Conservation (phyloP, 2,888 invertebrate species). For the Synanthedon myopaeformis region DNA sequence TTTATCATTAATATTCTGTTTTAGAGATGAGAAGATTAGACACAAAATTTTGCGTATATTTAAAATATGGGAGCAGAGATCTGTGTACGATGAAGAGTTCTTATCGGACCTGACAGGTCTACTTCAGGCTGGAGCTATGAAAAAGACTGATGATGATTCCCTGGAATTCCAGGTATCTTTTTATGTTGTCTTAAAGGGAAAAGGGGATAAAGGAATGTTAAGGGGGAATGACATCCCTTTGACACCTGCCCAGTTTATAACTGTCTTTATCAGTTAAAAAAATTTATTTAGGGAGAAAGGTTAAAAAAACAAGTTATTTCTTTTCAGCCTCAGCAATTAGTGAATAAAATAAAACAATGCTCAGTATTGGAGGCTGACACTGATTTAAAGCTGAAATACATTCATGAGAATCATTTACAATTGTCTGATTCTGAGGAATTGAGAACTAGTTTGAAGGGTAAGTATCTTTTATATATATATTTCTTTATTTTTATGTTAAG, state of each 20-base stretch:
- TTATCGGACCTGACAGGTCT: slow-evolving; percentile 87
- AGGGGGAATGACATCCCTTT: too few species aligned
- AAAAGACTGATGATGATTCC: slow-evolving; percentile 75
- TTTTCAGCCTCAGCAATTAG: slow-evolving; percentile 76
- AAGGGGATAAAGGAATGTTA: too few species aligned
- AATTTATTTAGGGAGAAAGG: too few species aligned
- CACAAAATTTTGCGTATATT: slow-evolving; percentile 89
- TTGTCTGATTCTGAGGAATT: slow-evolving; percentile 83
- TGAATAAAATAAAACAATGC: slow-evolving; percentile 81
- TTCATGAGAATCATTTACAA: slow-evolving; percentile 77
- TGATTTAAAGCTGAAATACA: slow-evolving; percentile 75
- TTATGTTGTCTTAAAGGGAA: slow-evolving; percentile 2
- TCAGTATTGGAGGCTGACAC: slow-evolving; percentile 80
- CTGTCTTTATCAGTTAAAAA: background rate
- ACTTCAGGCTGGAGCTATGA: slow-evolving; percentile 81
- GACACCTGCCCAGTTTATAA: background rate
- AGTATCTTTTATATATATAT: background rate
- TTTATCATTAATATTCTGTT: slow-evolving; percentile 12
- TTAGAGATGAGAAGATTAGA: slow-evolving; percentile 89
- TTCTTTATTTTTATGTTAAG: too few species aligned
- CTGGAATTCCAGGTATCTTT: slow-evolving; percentile 80
- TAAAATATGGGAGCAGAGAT: slow-evolving; percentile 95
- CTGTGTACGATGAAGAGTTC: slow-evolving; percentile 91
- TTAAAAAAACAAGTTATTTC: too few species aligned
- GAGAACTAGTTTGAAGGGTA: slow-evolving; percentile 85